Evolutionary conservation across 2,888 invertebrate genomes (phyloP).

Genomic region (Brachylomia viminalis): DNA sequence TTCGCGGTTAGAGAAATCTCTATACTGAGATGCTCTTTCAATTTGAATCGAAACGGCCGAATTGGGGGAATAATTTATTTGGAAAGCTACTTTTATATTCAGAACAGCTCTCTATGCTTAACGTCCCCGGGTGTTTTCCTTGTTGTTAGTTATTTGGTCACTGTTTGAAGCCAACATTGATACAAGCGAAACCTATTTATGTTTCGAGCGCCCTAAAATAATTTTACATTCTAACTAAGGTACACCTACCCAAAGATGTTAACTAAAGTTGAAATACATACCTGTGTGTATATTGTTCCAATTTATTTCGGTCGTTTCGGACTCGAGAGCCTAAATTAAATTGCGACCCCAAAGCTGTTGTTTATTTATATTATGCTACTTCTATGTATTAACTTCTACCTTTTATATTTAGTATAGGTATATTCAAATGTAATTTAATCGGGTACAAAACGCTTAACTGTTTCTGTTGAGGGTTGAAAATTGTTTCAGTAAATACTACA

Average conservation of each 20-base stretch:
- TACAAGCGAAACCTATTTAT: conserved; percentile 25
- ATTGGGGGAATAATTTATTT: conserved; percentile 88
- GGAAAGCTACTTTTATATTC: conserved; percentile 84
- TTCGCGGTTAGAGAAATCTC: conserved; percentile 87
- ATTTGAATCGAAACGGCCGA: conserved; percentile 89
- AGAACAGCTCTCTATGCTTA: conserved; percentile 79
- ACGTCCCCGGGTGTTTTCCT: conserved; percentile 76
- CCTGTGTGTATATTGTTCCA: conserved; percentile 63
- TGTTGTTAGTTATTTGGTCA: conserved; percentile 72
- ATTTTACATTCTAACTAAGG: conserved; percentile 57
- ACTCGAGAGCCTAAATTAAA: conserved; percentile 68
- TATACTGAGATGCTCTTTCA: conserved; percentile 88
- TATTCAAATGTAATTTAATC: conserved; percentile 65
- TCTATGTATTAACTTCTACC: conserved; percentile 63
- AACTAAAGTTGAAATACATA: conserved; percentile 63
- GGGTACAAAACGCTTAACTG: conserved; percentile 44
- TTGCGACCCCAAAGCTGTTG: conserved; percentile 67
- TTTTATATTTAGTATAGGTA: conserved; percentile 59
- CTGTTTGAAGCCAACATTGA: conserved; percentile 50
- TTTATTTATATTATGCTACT: conserved; percentile 68
- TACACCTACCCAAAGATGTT: conserved; percentile 59
- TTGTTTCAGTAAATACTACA: conserved; percentile 57
- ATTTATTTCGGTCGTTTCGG: conserved; percentile 69
- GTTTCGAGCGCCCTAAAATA: conserved; percentile 39
- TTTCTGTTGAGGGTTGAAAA: conserved; percentile 41